phyloP scores from a whole-genome alignment of 1,140 invertebrate species.

The Lepidurus arcticus region DNA sequence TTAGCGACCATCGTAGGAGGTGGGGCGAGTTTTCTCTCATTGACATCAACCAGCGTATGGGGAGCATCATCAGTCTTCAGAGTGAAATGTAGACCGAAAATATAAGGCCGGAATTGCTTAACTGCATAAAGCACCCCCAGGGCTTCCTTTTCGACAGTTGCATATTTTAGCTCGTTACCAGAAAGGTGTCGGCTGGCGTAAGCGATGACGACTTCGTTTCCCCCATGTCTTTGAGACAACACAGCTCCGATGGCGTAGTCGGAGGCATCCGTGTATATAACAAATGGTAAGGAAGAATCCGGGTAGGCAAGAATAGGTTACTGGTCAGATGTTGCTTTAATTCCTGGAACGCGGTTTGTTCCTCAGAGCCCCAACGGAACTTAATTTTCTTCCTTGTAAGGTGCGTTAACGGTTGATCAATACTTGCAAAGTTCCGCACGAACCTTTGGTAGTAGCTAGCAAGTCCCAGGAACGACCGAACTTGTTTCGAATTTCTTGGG shows the following conservation, averaged over 20 bases:
- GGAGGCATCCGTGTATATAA: constrained; percentile 42
- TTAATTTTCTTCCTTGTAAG: too few species aligned
- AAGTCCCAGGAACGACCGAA: constrained; percentile 33
- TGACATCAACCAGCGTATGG: too few species aligned
- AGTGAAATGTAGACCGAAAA: constrained; percentile 37
- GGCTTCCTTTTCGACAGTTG: constrained; percentile 40
- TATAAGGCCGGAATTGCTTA: constrained; percentile 39
- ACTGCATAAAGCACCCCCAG: constrained; percentile 39
- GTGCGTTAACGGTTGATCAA: too few species aligned
- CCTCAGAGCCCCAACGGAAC: too few species aligned
- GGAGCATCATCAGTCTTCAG: constrained; percentile 37
- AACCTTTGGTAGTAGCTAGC: constrained; percentile 34
- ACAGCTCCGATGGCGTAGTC: constrained; percentile 43
- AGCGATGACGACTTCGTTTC: constrained; percentile 38
- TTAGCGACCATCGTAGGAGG: too few species aligned
- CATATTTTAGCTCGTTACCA: constrained; percentile 39
- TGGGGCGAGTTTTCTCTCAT: too few species aligned
- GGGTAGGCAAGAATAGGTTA: constrained; percentile 40
- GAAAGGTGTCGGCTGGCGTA: constrained; percentile 41
- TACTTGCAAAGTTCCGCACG: background rate
- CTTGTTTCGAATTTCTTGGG: constrained; percentile 34
- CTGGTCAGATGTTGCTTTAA: constrained; percentile 32
- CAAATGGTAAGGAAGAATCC: constrained; percentile 39
- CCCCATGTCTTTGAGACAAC: constrained; percentile 40
- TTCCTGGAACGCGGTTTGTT: too few species aligned